Evolutionary conservation across 37 sponge, comb jelly and placozoan genomes (phyloP).

Genomic region (Beroe ovata): DNA sequence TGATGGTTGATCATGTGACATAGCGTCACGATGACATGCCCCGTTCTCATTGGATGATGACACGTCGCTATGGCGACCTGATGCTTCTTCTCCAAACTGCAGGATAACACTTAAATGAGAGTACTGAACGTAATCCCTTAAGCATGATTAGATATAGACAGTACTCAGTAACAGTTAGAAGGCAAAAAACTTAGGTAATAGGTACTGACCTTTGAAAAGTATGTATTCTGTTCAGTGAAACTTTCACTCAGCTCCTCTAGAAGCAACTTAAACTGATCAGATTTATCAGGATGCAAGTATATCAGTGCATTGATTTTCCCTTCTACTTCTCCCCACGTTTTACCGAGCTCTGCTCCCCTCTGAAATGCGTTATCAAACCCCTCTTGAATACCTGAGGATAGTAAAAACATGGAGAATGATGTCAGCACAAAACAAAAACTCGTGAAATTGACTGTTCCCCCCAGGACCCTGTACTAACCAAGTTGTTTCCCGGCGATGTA

Average conservation of each 20-base stretch:
- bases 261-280: conserved; percentile 12
- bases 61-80: no score
- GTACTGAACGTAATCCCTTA: no score
- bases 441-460: no score
- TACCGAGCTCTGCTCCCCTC: neutral
- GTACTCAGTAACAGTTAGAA: neutral
- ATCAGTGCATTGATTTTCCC: conserved; percentile 2
- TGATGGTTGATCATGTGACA: no score
- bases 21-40: no score
- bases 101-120: no score
- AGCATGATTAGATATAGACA: neutral
- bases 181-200: neutral
- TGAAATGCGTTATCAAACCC: conserved; percentile 16
- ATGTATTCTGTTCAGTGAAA: conserved; percentile 11
- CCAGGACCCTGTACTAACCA: no score
- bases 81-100: no score
- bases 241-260: conserved; percentile 21
- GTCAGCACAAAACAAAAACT: no score
- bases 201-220: conserved; percentile 12
- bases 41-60: no score
- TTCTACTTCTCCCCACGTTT: conserved; percentile 1
- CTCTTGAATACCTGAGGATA: conserved; percentile 26
- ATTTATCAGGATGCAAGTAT: neutral
- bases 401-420: no score
- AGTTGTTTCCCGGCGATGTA: conserved; percentile 10